Percentiles rank a stretch among this genome's conserved stretches.
Evolutionary conservation across 2,797 vertebrate species (phyloP).

Genomic region (Hylomyscus alleni): DNA sequence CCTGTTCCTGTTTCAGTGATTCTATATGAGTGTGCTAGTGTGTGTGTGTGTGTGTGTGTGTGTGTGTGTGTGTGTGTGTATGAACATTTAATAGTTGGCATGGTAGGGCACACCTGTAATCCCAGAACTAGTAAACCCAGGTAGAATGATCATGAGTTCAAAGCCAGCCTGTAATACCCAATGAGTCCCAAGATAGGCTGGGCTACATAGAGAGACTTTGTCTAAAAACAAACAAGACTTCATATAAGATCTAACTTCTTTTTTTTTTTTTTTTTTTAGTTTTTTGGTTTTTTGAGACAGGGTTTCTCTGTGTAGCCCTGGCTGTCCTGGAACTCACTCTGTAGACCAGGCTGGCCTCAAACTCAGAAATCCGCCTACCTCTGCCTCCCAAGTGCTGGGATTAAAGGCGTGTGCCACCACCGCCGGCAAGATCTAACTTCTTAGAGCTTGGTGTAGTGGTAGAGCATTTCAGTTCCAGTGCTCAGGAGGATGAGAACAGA

Average conservation of each 20-base stretch:
- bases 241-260: background rate
- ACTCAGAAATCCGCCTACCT: too few species aligned
- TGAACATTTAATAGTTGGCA: background rate
- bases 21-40: background rate
- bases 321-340: too few species aligned
- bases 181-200: background rate
- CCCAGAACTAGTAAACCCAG: background rate
- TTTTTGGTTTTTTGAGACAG: too few species aligned
- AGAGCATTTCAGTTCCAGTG: background rate
- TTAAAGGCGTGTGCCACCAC: too few species aligned
- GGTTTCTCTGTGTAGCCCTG: too few species aligned
- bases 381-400: too few species aligned
- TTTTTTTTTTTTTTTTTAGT: too few species aligned
- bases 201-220: background rate
- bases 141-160: background rate
- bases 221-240: background rate
- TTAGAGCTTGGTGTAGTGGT: too few species aligned
- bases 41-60: background rate
- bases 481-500: background rate
- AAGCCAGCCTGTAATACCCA: background rate
- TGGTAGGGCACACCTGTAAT: background rate
- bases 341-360: too few species aligned
- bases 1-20: background rate
- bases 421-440: background rate
- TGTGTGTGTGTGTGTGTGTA: too few species aligned